These are phyloP conservation scores for Drosophila mojavensis DNA, from an alignment of 1,140 invertebrate genomes.

Conservation along the genomic window DNA sequence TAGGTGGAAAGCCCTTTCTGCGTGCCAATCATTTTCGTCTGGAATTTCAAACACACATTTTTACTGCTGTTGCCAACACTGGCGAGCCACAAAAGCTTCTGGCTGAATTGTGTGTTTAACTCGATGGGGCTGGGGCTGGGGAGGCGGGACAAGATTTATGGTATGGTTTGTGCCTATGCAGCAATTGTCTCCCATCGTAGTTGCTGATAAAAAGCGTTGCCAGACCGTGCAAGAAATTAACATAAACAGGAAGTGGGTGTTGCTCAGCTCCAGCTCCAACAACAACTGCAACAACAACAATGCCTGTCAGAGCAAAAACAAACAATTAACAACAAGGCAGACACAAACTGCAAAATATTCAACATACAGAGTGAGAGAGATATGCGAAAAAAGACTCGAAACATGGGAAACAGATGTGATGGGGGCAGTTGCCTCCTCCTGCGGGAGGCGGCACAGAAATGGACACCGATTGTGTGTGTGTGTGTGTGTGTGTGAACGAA, in stretches of 20 bases:
- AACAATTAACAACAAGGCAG: constrained; percentile 44
- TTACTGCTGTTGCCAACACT: constrained; percentile 17
- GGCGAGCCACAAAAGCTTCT: background rate
- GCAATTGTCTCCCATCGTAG: constrained; percentile 20
- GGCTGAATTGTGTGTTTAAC: background rate
- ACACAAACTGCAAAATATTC: constrained; percentile 22
- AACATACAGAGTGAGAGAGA: background rate
- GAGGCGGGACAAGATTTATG: constrained; percentile 33
- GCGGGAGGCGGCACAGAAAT: background rate
- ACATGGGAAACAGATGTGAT: constrained; percentile 30
- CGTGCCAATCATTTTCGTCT: constrained; percentile 44
- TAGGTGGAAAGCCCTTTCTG: constrained; percentile 20
- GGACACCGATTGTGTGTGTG: background rate
- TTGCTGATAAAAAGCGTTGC: constrained; percentile 51
- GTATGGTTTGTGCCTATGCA: constrained; percentile 30
- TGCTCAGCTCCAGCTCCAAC: constrained; percentile 11
- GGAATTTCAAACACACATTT: constrained; percentile 57
- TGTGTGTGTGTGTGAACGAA: background rate
- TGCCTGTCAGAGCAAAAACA: constrained; percentile 40
- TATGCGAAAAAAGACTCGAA: constrained; percentile 6
- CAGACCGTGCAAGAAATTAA: constrained; percentile 57
- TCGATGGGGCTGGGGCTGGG: background rate
- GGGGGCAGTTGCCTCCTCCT: background rate
- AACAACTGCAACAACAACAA: constrained; percentile 19
- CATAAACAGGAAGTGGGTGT: constrained; percentile 67